A percentile compares a stretch with the other conserved stretches of the same genome.
Evolutionary conservation across 2,797 vertebrate species (phyloP).

Genomic region (Amniataba percoides): DNA sequence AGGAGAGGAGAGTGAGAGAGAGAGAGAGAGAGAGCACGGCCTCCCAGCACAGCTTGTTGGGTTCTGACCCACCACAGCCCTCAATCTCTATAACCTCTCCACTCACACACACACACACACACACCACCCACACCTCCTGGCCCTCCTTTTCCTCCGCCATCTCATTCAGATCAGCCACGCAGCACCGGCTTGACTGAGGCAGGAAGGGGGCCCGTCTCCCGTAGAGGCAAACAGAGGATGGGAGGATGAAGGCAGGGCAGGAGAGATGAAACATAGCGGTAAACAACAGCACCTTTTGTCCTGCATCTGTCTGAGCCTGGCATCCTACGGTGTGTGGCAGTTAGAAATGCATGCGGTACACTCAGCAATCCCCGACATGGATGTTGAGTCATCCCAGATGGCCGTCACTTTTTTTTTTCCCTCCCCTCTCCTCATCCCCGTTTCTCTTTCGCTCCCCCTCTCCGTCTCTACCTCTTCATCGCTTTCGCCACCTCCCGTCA

Average conservation of each 20-base stretch:
- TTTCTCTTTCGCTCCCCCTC: background rate
- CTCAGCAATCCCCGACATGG: constrained; percentile 65
- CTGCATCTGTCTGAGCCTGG: constrained; percentile 78
- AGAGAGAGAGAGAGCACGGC: constrained; percentile 44
- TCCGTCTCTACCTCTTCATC: background rate
- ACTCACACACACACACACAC: constrained; percentile 9
- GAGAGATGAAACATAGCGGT: constrained; percentile 67
- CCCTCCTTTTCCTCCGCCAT: constrained; percentile 40
- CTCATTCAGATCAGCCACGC: constrained; percentile 64
- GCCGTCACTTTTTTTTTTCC: constrained; percentile 49
- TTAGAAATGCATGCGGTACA: constrained; percentile 67
- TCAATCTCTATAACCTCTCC: constrained; percentile 38
- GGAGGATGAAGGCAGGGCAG: constrained; percentile 64
- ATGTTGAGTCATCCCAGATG: constrained; percentile 77
- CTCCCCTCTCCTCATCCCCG: constrained; percentile 21
- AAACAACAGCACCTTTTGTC: constrained; percentile 86
- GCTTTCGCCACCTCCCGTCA: constrained; percentile 20
- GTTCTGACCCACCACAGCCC: constrained; percentile 80
- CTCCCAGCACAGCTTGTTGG: constrained; percentile 85
- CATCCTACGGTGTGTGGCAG: constrained; percentile 77
- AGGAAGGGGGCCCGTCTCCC: constrained; percentile 67
- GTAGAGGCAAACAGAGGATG: constrained; percentile 57
- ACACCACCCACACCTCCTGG: constrained; percentile 13
- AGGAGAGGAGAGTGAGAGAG: constrained; percentile 34
- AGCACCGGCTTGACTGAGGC: constrained; percentile 54